A percentile compares a stretch with the other conserved stretches of the same genome.
Evolutionary conservation across 2,113 vertebrate species (phyloP).

Genomic region (Amphiprion percula): DNA sequence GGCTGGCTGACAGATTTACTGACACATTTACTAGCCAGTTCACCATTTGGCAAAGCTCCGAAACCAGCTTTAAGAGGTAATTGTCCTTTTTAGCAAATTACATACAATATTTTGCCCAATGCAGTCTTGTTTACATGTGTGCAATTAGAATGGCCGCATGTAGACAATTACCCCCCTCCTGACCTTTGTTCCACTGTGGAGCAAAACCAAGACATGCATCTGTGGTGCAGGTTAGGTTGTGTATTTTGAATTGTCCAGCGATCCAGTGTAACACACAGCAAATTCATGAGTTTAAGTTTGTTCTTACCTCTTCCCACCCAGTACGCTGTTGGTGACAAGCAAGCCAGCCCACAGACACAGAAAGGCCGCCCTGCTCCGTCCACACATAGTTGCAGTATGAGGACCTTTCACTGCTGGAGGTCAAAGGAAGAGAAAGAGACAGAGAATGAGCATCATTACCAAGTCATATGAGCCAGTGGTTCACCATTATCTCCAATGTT

Average conservation of each 20-base stretch:
- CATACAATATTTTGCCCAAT: slow-evolving; percentile 38
- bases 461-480: slow-evolving; percentile 22
- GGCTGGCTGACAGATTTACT: slow-evolving; percentile 31
- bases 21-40: slow-evolving; percentile 28
- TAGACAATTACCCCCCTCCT: not conserved
- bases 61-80: slow-evolving; percentile 33
- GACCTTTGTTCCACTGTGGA: not conserved
- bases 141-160: slow-evolving; percentile 5
- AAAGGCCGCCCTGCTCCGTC: slow-evolving; percentile 85
- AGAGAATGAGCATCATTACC: slow-evolving; percentile 27
- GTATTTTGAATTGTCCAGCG: not conserved
- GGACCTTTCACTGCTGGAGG: slow-evolving; percentile 88
- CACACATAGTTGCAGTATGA: slow-evolving; percentile 88
- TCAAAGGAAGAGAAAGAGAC: slow-evolving; percentile 70
- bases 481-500: slow-evolving; percentile 6
- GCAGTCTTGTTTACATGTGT: not conserved
- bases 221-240: not conserved
- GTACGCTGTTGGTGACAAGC: slow-evolving; percentile 84
- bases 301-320: slow-evolving; percentile 93
- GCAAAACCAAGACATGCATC: not conserved
- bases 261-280: not conserved
- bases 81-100: slow-evolving; percentile 59
- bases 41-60: slow-evolving; percentile 21
- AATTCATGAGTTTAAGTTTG: slow-evolving; percentile 11
- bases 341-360: slow-evolving; percentile 92